These are phyloP conservation scores for Heterotis niloticus DNA, from an alignment of 2,113 vertebrate species.

Conservation along the genomic window DNA sequence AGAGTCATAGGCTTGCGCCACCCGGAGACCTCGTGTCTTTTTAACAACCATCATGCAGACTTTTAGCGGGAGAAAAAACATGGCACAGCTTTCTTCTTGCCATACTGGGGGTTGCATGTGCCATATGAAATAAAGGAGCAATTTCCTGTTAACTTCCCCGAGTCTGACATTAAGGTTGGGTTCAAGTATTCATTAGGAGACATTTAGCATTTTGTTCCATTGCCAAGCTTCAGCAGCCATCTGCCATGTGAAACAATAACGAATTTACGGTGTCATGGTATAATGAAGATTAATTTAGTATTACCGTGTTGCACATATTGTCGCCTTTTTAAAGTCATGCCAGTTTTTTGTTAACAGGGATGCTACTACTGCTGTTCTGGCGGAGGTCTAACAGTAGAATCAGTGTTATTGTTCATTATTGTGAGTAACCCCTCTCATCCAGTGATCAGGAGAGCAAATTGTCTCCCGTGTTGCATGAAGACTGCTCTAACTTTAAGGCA, in stretches of 20 bases:
- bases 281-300: slow-evolving; percentile 17
- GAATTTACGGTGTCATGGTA: background rate
- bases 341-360: background rate
- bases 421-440: no score
- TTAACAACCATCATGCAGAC: background rate
- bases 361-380: background rate
- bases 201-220: slow-evolving; percentile 10
- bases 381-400: background rate
- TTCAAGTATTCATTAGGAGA: slow-evolving; percentile 21
- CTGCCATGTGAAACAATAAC: slow-evolving; percentile 15
- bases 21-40: background rate
- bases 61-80: background rate
- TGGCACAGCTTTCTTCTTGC: background rate
- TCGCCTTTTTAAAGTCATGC: background rate
- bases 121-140: background rate
- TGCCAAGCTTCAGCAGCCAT: slow-evolving; percentile 9
- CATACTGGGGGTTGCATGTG: background rate
- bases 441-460: background rate
- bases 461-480: background rate
- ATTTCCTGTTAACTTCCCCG: slow-evolving; percentile 17
- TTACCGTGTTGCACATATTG: background rate
- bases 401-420: background rate
- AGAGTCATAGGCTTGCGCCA: background rate
- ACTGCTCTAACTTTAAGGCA: background rate
- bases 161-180: slow-evolving; percentile 6